A percentile compares a stretch with the other conserved stretches of the same genome.
phyloP scores from a whole-genome alignment of 1,140 invertebrate genomes.

The Aphis craccivora region DNA sequence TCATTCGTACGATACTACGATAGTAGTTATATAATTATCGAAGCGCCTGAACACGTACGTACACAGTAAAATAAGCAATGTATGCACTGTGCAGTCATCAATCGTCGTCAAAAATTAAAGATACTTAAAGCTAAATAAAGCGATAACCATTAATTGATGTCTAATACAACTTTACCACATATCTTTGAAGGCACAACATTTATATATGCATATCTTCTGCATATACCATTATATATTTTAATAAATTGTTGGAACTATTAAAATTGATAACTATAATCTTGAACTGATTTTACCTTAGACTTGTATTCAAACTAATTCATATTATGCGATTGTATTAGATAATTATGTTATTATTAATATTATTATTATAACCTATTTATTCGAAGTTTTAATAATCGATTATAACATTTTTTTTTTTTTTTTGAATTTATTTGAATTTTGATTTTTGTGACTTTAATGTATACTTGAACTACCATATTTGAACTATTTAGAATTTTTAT shows the following conservation, averaged over 20 bases:
- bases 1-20: not conserved
- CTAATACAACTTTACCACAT: not conserved
- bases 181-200: not conserved
- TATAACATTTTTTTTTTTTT: no score
- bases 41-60: not conserved
- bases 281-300: not conserved
- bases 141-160: not conserved
- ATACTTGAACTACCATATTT: not conserved
- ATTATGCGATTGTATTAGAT: not conserved
- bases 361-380: not conserved
- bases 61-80: not conserved
- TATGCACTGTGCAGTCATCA: not conserved
- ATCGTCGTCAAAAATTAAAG: not conserved
- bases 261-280: not conserved
- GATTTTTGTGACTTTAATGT: not conserved
- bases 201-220: not conserved
- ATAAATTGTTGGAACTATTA: not conserved
- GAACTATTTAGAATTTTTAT: not conserved
- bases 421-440: not conserved
- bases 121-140: not conserved
- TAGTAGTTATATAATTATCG: not conserved
- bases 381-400: not conserved
- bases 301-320: not conserved
- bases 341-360: not conserved
- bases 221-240: not conserved